Conservation (phyloP, 1,140 invertebrate species). For the Solenopsis invicta region DNA sequence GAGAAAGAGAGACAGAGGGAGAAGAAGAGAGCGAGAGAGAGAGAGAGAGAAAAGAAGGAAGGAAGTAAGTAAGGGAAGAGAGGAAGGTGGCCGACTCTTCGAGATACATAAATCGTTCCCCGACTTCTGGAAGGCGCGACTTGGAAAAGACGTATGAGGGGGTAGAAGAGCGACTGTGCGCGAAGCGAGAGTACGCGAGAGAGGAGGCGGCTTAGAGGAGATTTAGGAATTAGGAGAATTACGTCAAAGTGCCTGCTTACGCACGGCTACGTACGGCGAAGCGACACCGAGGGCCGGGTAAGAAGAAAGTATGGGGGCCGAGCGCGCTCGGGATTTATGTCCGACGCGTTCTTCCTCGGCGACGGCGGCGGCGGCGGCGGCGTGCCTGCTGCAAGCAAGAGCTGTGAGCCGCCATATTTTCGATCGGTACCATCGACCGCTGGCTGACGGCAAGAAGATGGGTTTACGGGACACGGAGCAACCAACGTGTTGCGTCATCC, state of each 20-base stretch:
- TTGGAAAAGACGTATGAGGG: slow-evolving; percentile 62
- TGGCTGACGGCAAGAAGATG: slow-evolving; percentile 11
- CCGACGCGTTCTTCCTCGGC: slow-evolving; percentile 15
- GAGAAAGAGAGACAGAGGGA: neutral
- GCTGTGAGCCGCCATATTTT: slow-evolving; percentile 35
- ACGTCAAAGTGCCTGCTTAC: slow-evolving; percentile 75
- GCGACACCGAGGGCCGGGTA: slow-evolving; percentile 35
- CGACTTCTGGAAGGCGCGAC: slow-evolving; percentile 63
- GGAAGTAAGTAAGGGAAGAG: slow-evolving; percentile 43
- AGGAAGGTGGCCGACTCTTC: slow-evolving; percentile 56
- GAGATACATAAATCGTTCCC: slow-evolving; percentile 76
- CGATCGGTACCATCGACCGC: slow-evolving; percentile 30
- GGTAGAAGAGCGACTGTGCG: slow-evolving; percentile 36
- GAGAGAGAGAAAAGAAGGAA: neutral
- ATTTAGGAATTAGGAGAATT: slow-evolving; percentile 78
- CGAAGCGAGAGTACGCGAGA: slow-evolving; percentile 6
- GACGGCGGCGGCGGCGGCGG: too few relatives aligned
- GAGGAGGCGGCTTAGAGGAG: slow-evolving; percentile 62
- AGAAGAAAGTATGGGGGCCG: slow-evolving; percentile 34
- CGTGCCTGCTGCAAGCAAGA: too few relatives aligned
- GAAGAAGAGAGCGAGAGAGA: neutral
- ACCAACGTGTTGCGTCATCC: neutral
- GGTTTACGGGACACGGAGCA: too few relatives aligned
- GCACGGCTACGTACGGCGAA: slow-evolving; percentile 67
- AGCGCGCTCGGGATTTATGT: slow-evolving; percentile 42